phyloP scores from a whole-genome alignment of 2,113 vertebrate genomes.

The Forbesichthys papilliferus region DNA sequence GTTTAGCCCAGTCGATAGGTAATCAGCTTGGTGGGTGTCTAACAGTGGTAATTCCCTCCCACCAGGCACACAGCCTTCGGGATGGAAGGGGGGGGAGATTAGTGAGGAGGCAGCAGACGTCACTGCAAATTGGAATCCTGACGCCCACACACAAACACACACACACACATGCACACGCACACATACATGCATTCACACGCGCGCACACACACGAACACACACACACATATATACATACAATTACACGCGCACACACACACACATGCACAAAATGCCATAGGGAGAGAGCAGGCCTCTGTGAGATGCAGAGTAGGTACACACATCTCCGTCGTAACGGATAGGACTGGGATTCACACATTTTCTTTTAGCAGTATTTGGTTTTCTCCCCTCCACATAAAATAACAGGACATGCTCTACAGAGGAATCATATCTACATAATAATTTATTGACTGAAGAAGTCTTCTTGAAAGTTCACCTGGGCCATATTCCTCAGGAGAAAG shows the following conservation, averaged over 20 bases:
- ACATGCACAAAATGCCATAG: not conserved
- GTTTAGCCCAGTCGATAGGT: constrained; percentile 66
- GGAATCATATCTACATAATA: too few species aligned
- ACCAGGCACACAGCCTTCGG: constrained; percentile 42
- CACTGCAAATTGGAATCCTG: constrained; percentile 57
- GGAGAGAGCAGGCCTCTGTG: constrained; percentile 7
- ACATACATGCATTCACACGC: not conserved
- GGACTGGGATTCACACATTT: constrained; percentile 10
- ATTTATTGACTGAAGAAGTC: too few species aligned
- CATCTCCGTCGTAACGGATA: not conserved
- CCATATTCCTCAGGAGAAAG: too few species aligned
- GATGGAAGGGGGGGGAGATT: constrained; percentile 38
- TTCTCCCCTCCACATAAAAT: not conserved
- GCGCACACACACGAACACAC: not conserved
- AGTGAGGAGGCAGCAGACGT: constrained; percentile 61
- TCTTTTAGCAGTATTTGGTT: not conserved
- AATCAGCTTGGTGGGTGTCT: constrained; percentile 65
- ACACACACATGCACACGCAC: not conserved
- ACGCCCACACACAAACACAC: not conserved
- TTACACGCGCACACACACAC: not conserved
- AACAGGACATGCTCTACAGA: not conserved
- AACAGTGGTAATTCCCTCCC: constrained; percentile 64
- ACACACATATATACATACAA: constrained; percentile 18
- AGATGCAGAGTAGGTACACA: constrained; percentile 5
- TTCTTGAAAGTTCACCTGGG: too few species aligned